Evolutionary conservation across 2,113 vertebrate species (phyloP).

Genomic region (Mustela lutreola): DNA sequence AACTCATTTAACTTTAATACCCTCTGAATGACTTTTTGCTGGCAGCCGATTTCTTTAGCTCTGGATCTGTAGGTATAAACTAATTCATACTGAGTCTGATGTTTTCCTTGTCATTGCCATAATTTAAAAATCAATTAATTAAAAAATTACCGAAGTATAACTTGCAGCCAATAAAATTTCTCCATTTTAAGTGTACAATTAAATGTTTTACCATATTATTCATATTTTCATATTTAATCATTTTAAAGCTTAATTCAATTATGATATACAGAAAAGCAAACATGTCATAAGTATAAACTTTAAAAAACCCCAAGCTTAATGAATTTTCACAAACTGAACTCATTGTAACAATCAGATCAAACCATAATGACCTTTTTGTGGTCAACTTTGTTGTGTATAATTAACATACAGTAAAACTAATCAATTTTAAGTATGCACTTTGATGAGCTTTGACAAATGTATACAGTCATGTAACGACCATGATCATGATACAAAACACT

Average conservation of each 20-base stretch:
- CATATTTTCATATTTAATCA: neutral
- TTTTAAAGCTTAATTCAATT: neutral
- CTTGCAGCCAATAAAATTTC: neutral
- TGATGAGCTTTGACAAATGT: neutral
- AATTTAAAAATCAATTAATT: neutral
- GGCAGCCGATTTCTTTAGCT: neutral
- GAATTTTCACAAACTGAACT: neutral
- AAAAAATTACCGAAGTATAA: neutral
- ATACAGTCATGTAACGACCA: neutral
- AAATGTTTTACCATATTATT: neutral
- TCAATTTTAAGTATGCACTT: neutral
- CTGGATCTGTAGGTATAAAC: neutral
- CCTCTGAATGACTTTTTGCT: neutral
- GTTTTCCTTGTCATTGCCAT: neutral
- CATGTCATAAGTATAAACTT: neutral
- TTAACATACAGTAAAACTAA: neutral
- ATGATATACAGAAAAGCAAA: neutral
- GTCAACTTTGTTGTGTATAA: neutral
- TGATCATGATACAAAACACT: neutral
- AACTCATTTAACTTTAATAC: neutral
- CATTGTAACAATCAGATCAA: neutral
- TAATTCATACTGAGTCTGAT: neutral
- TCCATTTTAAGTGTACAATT: neutral
- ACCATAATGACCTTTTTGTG: neutral
- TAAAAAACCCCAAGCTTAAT: neutral